Conservation (phyloP, 2,797 vertebrate genomes). For the Jordanella pulchra region DNA sequence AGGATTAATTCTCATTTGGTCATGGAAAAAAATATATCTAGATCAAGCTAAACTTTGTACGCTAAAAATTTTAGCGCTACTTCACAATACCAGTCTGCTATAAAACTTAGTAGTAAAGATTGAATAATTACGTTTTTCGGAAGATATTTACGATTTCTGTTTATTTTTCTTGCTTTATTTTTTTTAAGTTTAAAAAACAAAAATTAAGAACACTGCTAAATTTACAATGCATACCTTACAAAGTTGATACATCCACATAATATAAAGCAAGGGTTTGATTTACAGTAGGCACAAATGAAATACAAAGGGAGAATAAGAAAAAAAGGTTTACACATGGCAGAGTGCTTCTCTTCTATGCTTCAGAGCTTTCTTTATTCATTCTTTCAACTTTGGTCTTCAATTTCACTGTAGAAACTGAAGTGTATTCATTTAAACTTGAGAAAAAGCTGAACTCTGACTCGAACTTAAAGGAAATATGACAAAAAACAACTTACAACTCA, state of each 20-base stretch:
- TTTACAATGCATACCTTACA: slow-evolving; percentile 23
- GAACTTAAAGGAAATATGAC: slow-evolving; percentile 23
- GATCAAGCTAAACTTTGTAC: neutral
- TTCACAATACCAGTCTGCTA: neutral
- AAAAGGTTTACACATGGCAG: neutral
- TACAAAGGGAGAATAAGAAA: neutral
- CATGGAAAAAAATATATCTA: neutral
- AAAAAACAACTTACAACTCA: slow-evolving; percentile 15
- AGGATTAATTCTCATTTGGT: slow-evolving; percentile 4
- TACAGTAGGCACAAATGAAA: slow-evolving; percentile 27
- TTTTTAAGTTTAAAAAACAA: neutral
- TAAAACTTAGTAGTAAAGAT: neutral
- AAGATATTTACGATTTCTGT: neutral
- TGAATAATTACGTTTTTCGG: neutral
- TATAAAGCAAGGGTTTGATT: slow-evolving; percentile 21
- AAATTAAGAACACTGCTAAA: slow-evolving; percentile 28
- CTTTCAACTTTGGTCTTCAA: slow-evolving; percentile 19
- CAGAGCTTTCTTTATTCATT: slow-evolving; percentile 21
- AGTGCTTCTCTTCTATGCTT: slow-evolving; percentile 3
- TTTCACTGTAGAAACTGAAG: slow-evolving; percentile 10
- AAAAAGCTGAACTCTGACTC: slow-evolving; percentile 35
- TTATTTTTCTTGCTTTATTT: neutral
- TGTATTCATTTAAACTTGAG: slow-evolving; percentile 26
- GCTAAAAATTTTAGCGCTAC: neutral
- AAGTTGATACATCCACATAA: slow-evolving; percentile 24